Percentiles rank a stretch among this genome's conserved stretches.
These are phyloP conservation scores for Empis livida DNA, from an alignment of 2,888 invertebrate species.

Conservation along the genomic window DNA sequence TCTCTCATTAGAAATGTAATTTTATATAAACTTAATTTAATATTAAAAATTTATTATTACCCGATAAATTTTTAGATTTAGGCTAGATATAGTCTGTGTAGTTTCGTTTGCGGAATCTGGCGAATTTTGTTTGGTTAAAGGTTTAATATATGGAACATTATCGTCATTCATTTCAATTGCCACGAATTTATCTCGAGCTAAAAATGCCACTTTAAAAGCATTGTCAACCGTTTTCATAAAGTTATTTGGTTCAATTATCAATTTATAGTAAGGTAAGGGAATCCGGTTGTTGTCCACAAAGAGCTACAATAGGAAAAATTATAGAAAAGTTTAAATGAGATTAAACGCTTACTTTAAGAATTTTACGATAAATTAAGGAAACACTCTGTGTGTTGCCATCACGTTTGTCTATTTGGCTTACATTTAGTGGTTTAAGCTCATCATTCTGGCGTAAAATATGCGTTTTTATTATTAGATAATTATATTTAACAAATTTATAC, in stretches of 20 bases:
- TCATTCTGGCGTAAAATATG: conserved; percentile 20
- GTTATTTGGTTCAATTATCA: conserved; percentile 41
- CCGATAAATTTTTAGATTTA: conserved; percentile 21
- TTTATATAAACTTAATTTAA: too few relatives aligned
- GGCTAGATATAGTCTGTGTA: conserved; percentile 22
- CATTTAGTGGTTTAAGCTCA: conserved; percentile 38
- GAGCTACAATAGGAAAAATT: conserved; percentile 7
- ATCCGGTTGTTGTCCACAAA: conserved; percentile 30
- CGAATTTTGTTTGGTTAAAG: conserved; percentile 15
- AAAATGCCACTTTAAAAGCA: conserved; percentile 45
- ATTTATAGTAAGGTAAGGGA: conserved; percentile 42
- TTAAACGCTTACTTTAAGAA: conserved; percentile 32
- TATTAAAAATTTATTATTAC: conserved; percentile 12
- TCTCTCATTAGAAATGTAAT: too few relatives aligned
- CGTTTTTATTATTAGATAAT: not conserved
- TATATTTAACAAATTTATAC: conserved; percentile 10
- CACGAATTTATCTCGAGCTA: conserved; percentile 41
- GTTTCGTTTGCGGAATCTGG: conserved; percentile 8
- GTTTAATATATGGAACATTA: conserved; percentile 21
- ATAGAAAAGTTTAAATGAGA: not conserved
- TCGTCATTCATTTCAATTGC: conserved; percentile 34
- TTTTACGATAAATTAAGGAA: conserved; percentile 36
- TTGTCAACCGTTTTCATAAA: conserved; percentile 46
- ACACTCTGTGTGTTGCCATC: conserved; percentile 42
- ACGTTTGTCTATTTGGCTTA: conserved; percentile 36